phyloP scores from a whole-genome alignment of 2,888 invertebrate species.

The Hypselothyrea guttata region DNA sequence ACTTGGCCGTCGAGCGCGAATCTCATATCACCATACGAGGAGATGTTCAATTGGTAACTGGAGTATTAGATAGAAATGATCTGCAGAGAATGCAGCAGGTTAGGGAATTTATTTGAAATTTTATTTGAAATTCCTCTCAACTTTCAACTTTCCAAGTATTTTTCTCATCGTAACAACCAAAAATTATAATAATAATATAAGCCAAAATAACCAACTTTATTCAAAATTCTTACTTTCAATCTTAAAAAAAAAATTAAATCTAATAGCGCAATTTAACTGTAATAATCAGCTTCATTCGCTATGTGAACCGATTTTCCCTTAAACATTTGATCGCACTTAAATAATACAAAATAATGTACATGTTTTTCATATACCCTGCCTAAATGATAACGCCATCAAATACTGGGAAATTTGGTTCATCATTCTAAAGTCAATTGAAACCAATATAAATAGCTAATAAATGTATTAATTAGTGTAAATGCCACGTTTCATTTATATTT shows the following conservation, averaged over 20 bases:
- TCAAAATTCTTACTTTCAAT: constrained; percentile 73
- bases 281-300: constrained; percentile 57
- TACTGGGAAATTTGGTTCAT: constrained; percentile 64
- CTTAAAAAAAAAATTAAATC: constrained; percentile 24
- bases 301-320: constrained; percentile 63
- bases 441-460: constrained; percentile 55
- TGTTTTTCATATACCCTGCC: constrained; percentile 16
- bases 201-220: constrained; percentile 42
- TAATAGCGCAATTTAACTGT: constrained; percentile 28
- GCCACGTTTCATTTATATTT: constrained; percentile 44
- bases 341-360: constrained; percentile 37
- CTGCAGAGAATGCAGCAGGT: constrained; percentile 95
- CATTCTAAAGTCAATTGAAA: constrained; percentile 38
- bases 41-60: constrained; percentile 90
- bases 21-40: constrained; percentile 90
- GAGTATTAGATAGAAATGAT: constrained; percentile 89
- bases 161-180: constrained; percentile 79
- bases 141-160: constrained; percentile 81
- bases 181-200: too few relatives aligned
- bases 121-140: constrained; percentile 79
- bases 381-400: constrained; percentile 15
- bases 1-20: constrained; percentile 92
- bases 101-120: constrained; percentile 83
- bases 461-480: constrained; percentile 71
- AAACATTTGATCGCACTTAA: constrained; percentile 39